Base-by-base conservation (phyloP, 2,113 vertebrate genomes). In the Malurus elegans region DNA sequence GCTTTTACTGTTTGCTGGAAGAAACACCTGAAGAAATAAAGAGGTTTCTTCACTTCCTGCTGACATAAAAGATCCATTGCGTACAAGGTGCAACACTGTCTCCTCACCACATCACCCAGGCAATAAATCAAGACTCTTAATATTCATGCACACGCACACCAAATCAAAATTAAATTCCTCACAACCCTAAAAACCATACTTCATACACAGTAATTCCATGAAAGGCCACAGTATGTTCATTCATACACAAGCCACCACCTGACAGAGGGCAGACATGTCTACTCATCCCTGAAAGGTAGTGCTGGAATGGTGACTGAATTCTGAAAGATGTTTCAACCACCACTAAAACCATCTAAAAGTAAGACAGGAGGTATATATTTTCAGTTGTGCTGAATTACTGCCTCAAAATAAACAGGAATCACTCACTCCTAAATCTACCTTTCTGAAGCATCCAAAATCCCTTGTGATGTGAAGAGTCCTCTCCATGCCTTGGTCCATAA, bases 1-100 rank as follows among this genome's bases (percentile, higher is more conserved):
- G 79, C 24, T 95, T 88, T 88, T 70, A 53, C 31, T 85, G 40
- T 76, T 69, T 45, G 42, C 31, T 69, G 17, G 14, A 65, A 88
- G 64, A 83, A 88, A 69, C 0, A 36, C 3, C 28, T 25, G 10
- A 67, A 51, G 44, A 86, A 94, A 86, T 44, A 10, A 62, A 94
- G 51, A 8, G 34, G 44, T 47, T 44, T 79, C 73, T 66, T 8
- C 20, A 9, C 14, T 47, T 62, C 69, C 69, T 18, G 11, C 65
- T 85, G 48, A 65, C 28, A 64, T 9, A 81, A 66, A 66, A 74
- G 56, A 74, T 32, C 51, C 47, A 45, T 65, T 71, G 56, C 42
- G 51, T 32, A 38, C 36, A 83, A 79, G 45, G 42, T 17, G 20
- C 32, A 62, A 87, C 38, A 56, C 6, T 0, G 0, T 34, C 13